Base-by-base conservation (phyloP, 2,113 vertebrate species). In the Malaclemys terrapin region DNA sequence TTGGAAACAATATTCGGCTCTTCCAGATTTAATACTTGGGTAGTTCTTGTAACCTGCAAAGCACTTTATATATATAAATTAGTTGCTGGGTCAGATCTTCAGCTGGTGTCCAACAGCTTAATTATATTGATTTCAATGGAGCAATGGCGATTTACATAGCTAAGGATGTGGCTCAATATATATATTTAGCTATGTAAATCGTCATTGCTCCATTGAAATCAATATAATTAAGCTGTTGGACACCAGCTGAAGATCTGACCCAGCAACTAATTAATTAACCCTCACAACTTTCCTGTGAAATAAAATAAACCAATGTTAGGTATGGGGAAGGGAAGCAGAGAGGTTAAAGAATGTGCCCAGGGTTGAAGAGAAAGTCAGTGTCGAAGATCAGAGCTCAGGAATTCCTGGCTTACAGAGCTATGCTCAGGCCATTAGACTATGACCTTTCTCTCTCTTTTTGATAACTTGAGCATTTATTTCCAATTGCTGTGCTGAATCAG, bases 381-480 rank as follows among this genome's bases (percentile, higher is more conserved):
- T 35, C 49, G 1, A 17, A 80, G 79, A 35, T 29, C 35, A 54
- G 81, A 54, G 6, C 31, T 12, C 31, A 2, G 65, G 16, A 89
- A 57, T 4, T 14, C 49, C 53, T 72, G 42, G 11, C 42, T 78
- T 25, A 45, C 24, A 78, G 3, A 14, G 3, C 24, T 22, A 1
- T 0, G 3, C n/a, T 53, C 22, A 49, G 65, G 1, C 54, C 6
- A 2, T 16, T 1, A 42, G 24, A 13, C 2, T 14, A 84, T 76
- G 35, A 47, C 5, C 17, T 62, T 69, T 54, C 62, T 17, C 11
- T 3, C 8, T 22, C 42, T 56, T 13, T 35, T 85, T 9, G 17
- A 25, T 4, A 9, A 1, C 1, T 8, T 69, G 50, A 29, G 53
- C 25, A 5, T 29, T 16, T 2, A 8, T 85, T 42, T 6, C 19